A percentile compares a stretch with the other conserved stretches of the same genome.
Evolutionary conservation across 2,797 vertebrate species (phyloP).

Genomic region (Glyptemys insculpta): DNA sequence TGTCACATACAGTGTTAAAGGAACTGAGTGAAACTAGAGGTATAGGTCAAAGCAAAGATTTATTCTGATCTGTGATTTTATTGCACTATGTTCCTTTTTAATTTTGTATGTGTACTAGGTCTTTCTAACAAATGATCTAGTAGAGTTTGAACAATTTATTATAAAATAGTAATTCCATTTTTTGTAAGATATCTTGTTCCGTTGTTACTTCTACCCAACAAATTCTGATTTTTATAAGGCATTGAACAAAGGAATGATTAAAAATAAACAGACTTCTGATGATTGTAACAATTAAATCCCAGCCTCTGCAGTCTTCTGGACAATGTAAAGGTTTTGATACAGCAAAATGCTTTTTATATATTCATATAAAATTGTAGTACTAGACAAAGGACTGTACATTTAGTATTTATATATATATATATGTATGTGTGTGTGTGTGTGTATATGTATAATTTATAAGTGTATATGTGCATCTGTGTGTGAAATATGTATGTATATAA

Average conservation of each 20-base stretch:
- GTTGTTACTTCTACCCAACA: slow-evolving; percentile 6
- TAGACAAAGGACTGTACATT: slow-evolving; percentile 26
- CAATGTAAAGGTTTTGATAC: slow-evolving; percentile 50
- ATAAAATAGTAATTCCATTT: neutral
- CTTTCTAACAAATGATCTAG: neutral
- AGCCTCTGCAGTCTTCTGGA: neutral
- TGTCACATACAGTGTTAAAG: neutral
- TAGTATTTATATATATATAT: neutral
- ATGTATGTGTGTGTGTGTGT: neutral
- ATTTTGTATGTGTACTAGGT: neutral
- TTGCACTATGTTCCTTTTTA: neutral
- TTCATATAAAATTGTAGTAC: slow-evolving; percentile 50
- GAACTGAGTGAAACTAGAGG: slow-evolving; percentile 14
- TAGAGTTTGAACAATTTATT: neutral
- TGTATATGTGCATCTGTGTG: neutral
- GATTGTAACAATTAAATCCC: slow-evolving; percentile 47
- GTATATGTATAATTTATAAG: neutral
- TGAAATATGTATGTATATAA: neutral
- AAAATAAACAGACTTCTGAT: slow-evolving; percentile 49
- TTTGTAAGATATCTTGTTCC: neutral
- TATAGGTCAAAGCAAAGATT: slow-evolving; percentile 34
- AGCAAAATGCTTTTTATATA: slow-evolving; percentile 51
- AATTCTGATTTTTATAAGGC: slow-evolving; percentile 28
- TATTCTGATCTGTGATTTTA: slow-evolving; percentile 27
- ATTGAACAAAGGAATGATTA: slow-evolving; percentile 13